phyloP scores from a whole-genome alignment of 2,888 invertebrate genomes.

The Thymelicus acteon region DNA sequence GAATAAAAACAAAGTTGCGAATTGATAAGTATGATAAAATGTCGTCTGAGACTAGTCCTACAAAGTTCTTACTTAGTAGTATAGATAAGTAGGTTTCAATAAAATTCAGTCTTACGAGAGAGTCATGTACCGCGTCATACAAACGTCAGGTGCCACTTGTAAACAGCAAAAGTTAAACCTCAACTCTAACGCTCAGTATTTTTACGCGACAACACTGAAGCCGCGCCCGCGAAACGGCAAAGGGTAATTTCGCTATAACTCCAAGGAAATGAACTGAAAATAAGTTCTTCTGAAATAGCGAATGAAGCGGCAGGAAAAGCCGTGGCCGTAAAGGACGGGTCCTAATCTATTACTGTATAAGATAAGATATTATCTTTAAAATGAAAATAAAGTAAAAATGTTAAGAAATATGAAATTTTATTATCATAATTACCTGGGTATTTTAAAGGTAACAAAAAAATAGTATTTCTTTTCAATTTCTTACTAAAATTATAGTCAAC shows the following conservation, averaged over 20 bases:
- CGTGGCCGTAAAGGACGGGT: constrained; percentile 3
- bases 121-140: background rate
- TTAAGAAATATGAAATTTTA: too few relatives aligned
- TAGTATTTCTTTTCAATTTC: too few relatives aligned
- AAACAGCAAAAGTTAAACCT: constrained; percentile 9
- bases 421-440: too few relatives aligned
- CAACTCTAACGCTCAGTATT: constrained; percentile 13
- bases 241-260: constrained; percentile 37
- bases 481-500: too few relatives aligned
- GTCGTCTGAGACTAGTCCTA: too few relatives aligned
- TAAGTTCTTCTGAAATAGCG: constrained; percentile 36
- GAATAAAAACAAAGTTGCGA: too few relatives aligned
- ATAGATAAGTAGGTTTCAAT: too few relatives aligned
- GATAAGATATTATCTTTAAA: constrained; percentile 2
- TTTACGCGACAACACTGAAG: constrained; percentile 11
- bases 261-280: constrained; percentile 38
- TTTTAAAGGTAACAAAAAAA: too few relatives aligned
- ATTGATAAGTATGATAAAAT: too few relatives aligned
- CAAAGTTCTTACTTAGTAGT: too few relatives aligned
- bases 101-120: background rate
- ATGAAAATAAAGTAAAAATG: too few relatives aligned
- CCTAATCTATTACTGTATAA: background rate
- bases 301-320: constrained; percentile 35
- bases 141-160: background rate
- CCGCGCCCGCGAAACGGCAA: constrained; percentile 30